Percentiles rank a stretch among this genome's conserved stretches.
These are phyloP conservation scores for Melikaiella ostensackeni DNA, from an alignment of 2,888 invertebrate species.

Conservation along the genomic window DNA sequence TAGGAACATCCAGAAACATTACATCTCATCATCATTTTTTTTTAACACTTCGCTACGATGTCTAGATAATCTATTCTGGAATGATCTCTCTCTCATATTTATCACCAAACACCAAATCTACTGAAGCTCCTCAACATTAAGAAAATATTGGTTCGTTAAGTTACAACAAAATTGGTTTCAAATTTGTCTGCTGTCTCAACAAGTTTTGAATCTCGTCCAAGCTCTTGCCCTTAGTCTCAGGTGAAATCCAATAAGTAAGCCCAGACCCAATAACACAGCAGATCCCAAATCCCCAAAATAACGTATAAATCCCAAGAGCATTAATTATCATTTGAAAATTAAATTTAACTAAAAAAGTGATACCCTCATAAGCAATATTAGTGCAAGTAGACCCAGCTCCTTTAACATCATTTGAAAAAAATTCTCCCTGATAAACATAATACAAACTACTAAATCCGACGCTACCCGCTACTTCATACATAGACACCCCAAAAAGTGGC, in stretches of 20 bases:
- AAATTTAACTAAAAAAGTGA: conserved; percentile 81
- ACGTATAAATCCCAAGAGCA: conserved; percentile 79
- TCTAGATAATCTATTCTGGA: too few relatives aligned
- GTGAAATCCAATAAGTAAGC: conserved; percentile 79
- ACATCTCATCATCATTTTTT: too few relatives aligned
- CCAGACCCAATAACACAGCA: conserved; percentile 74
- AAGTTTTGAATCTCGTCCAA: conserved; percentile 79
- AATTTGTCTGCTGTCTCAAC: not conserved
- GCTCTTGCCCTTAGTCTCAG: conserved; percentile 82
- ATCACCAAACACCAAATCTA: too few relatives aligned
- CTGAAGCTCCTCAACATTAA: too few relatives aligned
- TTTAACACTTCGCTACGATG: too few relatives aligned
- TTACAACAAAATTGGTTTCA: too few relatives aligned
- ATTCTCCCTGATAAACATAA: conserved; percentile 82
- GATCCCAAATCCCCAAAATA: conserved; percentile 80
- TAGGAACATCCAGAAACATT: too few relatives aligned
- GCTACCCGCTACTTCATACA: conserved; percentile 82
- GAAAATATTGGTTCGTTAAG: too few relatives aligned
- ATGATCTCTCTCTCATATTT: too few relatives aligned
- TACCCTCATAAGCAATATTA: conserved; percentile 81
- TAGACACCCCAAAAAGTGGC: conserved; percentile 80
- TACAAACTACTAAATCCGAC: conserved; percentile 83
- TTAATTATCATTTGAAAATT: conserved; percentile 80
- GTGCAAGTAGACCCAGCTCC: conserved; percentile 83
- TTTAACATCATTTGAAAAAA: conserved; percentile 82